Conservation (phyloP, 2,113 vertebrate species). For the Myocastor coypus region DNA sequence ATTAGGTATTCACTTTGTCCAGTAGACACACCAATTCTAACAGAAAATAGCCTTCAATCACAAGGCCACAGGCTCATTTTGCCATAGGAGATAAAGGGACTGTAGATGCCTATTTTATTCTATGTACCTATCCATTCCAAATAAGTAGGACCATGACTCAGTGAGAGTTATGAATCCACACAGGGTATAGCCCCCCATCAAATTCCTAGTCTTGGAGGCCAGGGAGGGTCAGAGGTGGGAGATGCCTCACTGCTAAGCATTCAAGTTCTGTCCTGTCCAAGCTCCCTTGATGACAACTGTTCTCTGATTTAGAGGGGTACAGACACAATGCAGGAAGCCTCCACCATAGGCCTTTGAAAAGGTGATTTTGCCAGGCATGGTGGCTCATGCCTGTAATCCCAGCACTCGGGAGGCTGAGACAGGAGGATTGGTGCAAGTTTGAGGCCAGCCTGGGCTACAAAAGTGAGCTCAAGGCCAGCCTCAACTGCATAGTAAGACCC, state of each 20-base stretch:
- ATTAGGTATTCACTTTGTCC: constrained; percentile 28
- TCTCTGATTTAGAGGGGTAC: not conserved
- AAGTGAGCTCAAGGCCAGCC: too few relatives aligned
- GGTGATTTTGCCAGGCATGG: too few relatives aligned
- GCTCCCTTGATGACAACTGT: constrained; percentile 58
- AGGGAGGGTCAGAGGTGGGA: not conserved
- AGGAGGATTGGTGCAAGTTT: too few relatives aligned
- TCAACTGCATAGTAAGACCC: too few relatives aligned
- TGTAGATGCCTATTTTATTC: constrained; percentile 49
- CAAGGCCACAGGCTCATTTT: constrained; percentile 2
- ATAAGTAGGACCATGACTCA: constrained; percentile 20
- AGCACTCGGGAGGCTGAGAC: too few relatives aligned
- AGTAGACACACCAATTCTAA: not conserved
- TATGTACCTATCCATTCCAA: constrained; percentile 37
- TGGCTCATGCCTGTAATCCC: too few relatives aligned
- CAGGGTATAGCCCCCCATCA: not conserved
- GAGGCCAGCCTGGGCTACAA: too few relatives aligned
- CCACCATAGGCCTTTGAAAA: not conserved
- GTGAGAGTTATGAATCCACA: not conserved
- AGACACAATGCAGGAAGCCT: not conserved
- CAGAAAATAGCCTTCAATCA: constrained; percentile 50
- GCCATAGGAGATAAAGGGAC: constrained; percentile 30
- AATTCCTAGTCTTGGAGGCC: constrained; percentile 25
- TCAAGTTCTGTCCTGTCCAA: constrained; percentile 18
- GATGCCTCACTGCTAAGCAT: constrained; percentile 42